Evolutionary conservation across 1,140 invertebrate genomes (phyloP), one percentile per base, ranked within the genome.

Genomic region (Melipona quadrifasciata): DNA sequence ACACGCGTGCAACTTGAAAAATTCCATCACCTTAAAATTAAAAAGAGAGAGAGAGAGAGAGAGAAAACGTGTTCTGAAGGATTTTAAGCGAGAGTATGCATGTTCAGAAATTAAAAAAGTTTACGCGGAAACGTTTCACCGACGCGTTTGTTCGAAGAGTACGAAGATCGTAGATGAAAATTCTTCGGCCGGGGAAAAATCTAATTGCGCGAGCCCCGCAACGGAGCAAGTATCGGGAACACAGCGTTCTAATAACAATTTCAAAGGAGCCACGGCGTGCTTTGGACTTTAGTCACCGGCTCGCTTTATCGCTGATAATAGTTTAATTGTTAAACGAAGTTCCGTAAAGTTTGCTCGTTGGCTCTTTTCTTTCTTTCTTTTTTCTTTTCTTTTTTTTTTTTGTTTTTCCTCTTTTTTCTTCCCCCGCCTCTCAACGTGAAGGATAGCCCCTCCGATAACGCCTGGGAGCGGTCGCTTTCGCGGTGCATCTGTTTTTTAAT

Each of bases 281-380:
- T 80, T 84, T 65, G 34, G 58, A 51, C 68, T 64, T 55, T 12
- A 61, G 24, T 47, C 39, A 61, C 58, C 24, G 10, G 64, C 64
- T 53, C 78, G 34, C 31, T 68, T 74, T 24, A 51, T 61, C 65
- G 24, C 21, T 27, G 65, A 87, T 79, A 88, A 88, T 79, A 78
- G 75, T 88, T 88, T 87, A 87, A 87, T 87, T 78, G 87, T 77
- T 80, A 58, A 57, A 77, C 61, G 73, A 88, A 88, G 86, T 88
- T 87, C 67, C 21, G 8, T 19, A 19, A 79, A 86, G 55, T 83
- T 75, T 31, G 16, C 70, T 64, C 71, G 65, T 61, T 68, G 12
- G 74, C 76, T 76, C 57, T 61, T 51, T 24, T 24, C 34, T 34
- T 34, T 47, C 39, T 47, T 8, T 47, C 8, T 47, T 10, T 47